Base-by-base conservation (phyloP, 2,113 vertebrate genomes). In the Vanacampus margaritifer region DNA sequence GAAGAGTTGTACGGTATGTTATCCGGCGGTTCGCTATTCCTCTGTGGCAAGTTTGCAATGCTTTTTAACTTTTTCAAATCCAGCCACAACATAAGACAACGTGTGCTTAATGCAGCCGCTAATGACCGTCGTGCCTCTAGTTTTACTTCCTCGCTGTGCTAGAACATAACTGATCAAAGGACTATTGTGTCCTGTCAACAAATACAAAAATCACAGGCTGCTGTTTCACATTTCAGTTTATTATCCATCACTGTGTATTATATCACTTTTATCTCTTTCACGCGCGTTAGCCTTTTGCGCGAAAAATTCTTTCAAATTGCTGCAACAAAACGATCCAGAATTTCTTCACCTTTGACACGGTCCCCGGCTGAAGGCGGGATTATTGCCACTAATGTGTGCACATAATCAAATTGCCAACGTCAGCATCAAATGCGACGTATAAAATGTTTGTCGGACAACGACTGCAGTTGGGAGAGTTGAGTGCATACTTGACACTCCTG, bases 1-100 rank as follows among this genome's bases (percentile, higher is more conserved):
- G 3, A 24, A 64, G 53, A 12, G 24, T 43, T 7, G 14, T 26
- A 23, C 6, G 9, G 7, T 17, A 26, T 43, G 26, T 57, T 57
- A 63, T 69, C 63, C 63, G 35, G 36, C 43, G 36, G 50, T 45
- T 66, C 5, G 6, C 35, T 72, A 60, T 67, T 69, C 66, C 50
- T 65, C 39, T 41, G 58, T 48, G 69, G 39, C 6, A 23, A 50
- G 41, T 24, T n/a, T 19, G 1, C 21, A 45, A n/a, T 1, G 6
- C 21, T 46, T 69, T 48, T 50, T 50, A 50, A 60, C 13, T 24
- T 23, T 43, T 51, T 14, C 21, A 24, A 51, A 63, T 32, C 6
- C 50, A 67, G 35, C 45, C 36, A 48, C 19, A n/a, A 35, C 10
- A 65, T 32, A 76, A 71, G 65, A 69, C 2, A 26, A 54, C 14